Conservation (phyloP, 1,140 invertebrate genomes). For the Diorhabda carinulata region DNA sequence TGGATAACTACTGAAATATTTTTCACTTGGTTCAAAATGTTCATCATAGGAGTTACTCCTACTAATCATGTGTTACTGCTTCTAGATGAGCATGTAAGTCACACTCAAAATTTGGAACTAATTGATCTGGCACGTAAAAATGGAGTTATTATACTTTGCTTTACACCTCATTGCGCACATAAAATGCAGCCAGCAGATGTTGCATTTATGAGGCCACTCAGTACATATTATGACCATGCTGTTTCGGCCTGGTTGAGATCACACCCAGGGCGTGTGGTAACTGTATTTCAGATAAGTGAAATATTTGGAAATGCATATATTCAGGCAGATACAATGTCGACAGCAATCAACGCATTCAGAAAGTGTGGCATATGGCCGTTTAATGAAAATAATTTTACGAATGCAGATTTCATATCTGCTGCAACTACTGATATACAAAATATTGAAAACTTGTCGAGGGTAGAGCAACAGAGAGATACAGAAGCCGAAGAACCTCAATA, state of each 20-base stretch:
- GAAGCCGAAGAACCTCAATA: conserved; percentile 3
- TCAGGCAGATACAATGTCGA: conserved; percentile 12
- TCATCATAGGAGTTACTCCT: conserved; percentile 30
- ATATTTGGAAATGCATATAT: conserved; percentile 7
- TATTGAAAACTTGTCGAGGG: conserved; percentile 3
- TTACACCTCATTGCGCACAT: conserved; percentile 45
- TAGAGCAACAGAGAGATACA: conserved; percentile 3
- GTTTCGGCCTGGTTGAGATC: neutral
- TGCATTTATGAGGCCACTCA: too few species aligned
- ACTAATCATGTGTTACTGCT: conserved; percentile 38
- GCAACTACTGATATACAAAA: conserved; percentile 31
- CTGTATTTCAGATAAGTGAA: too few species aligned
- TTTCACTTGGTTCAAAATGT: conserved; percentile 41
- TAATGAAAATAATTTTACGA: conserved; percentile 43
- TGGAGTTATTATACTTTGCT: conserved; percentile 35
- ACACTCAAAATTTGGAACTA: conserved; percentile 41
- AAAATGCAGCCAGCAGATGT: conserved; percentile 45
- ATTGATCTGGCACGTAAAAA: conserved; percentile 36
- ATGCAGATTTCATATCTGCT: conserved; percentile 42
- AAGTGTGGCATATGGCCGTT: conserved; percentile 12
- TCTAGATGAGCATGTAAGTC: conserved; percentile 41
- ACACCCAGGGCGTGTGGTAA: conserved; percentile 22
- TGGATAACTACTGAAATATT: conserved; percentile 45
- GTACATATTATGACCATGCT: conserved; percentile 36
- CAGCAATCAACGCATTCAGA: conserved; percentile 7